A percentile compares a stretch with the other conserved stretches of the same genome.
Conservation (phyloP, 1,140 invertebrate species). For the Pseudobourletiella spinata region DNA sequence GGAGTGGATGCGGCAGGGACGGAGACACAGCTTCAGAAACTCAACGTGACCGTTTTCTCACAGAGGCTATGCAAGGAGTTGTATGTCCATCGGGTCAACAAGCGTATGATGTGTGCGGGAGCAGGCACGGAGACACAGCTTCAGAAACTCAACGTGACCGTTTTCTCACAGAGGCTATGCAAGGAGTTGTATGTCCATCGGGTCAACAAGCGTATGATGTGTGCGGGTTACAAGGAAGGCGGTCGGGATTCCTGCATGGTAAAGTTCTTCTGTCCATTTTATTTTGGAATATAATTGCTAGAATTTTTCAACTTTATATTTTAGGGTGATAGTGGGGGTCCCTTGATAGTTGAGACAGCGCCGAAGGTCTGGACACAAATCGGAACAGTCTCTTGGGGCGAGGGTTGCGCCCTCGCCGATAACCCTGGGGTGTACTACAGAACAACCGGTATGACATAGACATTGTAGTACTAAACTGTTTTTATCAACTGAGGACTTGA, state of each 20-base stretch:
- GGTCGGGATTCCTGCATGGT: constrained; percentile 26
- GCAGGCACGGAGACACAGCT: constrained; percentile 11
- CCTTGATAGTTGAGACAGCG: constrained; percentile 16
- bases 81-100: constrained; percentile 25
- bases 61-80: constrained; percentile 22
- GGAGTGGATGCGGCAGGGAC: constrained; percentile 7
- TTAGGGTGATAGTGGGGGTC: constrained; percentile 30
- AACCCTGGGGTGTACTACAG: constrained; percentile 32
- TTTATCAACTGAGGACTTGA: background rate
- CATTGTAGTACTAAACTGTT: background rate
- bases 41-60: constrained; percentile 24
- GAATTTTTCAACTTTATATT: background rate
- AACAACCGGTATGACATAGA: constrained; percentile 30
- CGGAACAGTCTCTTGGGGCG: constrained; percentile 30
- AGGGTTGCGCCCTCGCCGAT: constrained; percentile 22
- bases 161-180: constrained; percentile 23
- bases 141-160: constrained; percentile 27
- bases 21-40: constrained; percentile 17
- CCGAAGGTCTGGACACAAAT: constrained; percentile 27
- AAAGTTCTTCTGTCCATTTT: background rate
- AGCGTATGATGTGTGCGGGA: constrained; percentile 32
- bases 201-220: constrained; percentile 29
- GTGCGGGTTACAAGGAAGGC: constrained; percentile 25
- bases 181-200: constrained; percentile 25
- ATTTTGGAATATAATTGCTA: background rate